A percentile compares a stretch with the other conserved stretches of the same genome.
Evolutionary conservation across 2,797 vertebrate species (phyloP).

Genomic region (Phyllotis vaccarum): DNA sequence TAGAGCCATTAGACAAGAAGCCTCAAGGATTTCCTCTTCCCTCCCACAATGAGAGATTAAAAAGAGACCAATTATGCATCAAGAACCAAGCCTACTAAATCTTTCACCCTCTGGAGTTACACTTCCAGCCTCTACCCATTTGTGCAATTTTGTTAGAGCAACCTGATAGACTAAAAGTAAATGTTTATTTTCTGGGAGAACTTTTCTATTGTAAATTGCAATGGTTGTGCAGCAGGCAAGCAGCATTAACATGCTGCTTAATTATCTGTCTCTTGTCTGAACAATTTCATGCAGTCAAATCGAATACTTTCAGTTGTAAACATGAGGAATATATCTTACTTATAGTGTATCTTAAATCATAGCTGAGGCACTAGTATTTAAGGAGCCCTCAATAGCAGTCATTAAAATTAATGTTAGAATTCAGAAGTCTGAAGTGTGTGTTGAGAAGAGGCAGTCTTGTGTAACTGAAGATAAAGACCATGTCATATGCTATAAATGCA

Average conservation of each 20-base stretch:
- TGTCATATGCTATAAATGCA: not conserved
- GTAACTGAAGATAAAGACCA: not conserved
- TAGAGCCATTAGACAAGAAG: not conserved
- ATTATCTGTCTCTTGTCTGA: not conserved
- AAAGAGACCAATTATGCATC: not conserved
- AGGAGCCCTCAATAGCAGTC: not conserved
- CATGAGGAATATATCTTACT: not conserved
- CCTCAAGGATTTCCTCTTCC: not conserved
- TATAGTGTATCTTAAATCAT: not conserved
- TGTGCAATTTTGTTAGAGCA: not conserved
- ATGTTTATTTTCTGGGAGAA: constrained; percentile 13
- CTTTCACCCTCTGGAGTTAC: not conserved
- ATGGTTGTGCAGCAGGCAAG: not conserved
- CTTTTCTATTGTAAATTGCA: not conserved
- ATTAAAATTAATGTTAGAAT: not conserved
- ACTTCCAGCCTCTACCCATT: not conserved
- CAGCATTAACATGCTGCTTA: not conserved
- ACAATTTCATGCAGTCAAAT: not conserved
- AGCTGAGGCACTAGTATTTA: not conserved
- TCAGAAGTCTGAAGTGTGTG: not conserved
- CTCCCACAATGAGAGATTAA: not conserved
- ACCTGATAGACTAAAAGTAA: not conserved
- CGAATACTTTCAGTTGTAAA: not conserved
- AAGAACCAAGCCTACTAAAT: not conserved
- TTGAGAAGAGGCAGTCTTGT: not conserved